These are phyloP conservation scores for Perognathus longimembris DNA, from an alignment of 2,113 vertebrate genomes.

Conservation along the genomic window DNA sequence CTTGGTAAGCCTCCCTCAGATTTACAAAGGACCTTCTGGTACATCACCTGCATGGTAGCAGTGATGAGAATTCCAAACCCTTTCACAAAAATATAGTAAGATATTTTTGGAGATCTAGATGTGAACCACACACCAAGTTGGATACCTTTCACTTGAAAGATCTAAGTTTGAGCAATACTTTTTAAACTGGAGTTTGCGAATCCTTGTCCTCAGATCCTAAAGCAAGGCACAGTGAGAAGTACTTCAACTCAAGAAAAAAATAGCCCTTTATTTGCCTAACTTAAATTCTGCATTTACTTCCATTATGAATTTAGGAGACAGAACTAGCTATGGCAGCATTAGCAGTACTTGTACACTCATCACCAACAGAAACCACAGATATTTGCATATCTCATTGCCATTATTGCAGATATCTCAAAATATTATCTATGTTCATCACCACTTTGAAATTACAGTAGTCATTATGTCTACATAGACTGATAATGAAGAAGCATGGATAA, in stretches of 20 bases:
- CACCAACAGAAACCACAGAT: background rate
- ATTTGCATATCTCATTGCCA: background rate
- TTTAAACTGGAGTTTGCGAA: background rate
- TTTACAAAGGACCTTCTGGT: background rate
- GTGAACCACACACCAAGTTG: background rate
- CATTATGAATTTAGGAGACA: background rate
- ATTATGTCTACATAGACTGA: background rate
- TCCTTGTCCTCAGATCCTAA: background rate
- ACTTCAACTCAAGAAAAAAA: background rate
- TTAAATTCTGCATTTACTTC: slow-evolving; percentile 22
- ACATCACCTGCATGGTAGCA: rapidly evolving
- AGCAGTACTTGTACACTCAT: background rate
- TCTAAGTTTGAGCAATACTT: background rate
- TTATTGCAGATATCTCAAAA: background rate
- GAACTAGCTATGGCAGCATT: background rate
- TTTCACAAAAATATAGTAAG: background rate
- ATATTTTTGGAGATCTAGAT: background rate
- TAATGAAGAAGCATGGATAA: background rate
- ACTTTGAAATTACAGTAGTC: slow-evolving; percentile 21
- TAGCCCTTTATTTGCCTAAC: background rate
- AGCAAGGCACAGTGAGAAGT: background rate
- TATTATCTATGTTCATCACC: slow-evolving; percentile 26
- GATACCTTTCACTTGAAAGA: background rate
- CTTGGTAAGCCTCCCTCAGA: background rate
- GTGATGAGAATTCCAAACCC: background rate